Base-by-base conservation (phyloP, 2,797 vertebrate species). In the Steatocranus sp. region DNA sequence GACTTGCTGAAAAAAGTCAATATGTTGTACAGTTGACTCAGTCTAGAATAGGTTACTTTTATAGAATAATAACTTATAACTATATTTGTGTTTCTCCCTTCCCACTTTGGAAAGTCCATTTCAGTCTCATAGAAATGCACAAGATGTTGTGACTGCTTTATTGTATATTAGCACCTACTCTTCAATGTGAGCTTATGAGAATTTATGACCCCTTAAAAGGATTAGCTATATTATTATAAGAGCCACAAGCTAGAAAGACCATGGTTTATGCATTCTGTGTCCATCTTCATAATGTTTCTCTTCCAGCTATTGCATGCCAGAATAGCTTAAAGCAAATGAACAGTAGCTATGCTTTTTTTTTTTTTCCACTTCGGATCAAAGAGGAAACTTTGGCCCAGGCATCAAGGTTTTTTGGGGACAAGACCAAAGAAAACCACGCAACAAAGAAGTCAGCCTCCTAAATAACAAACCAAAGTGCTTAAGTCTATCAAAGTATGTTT, bases 121-220 rank as follows among this genome's bases (percentile, higher is more conserved):
- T 86, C 2, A 36, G 53, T 54, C 79, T 82, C 78, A 83, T 82
- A 63, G 49, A 89, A 90, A 90, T 86, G 63, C 83, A 83, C 14
- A 12, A 70, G 32, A 36, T 46, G 81, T 81, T 27, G 4, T 58
- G 4, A 74, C 58, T 75, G 75, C 76, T 82, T 90, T 87, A 49
- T 11, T 76, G 49, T 84, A 87, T 85, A 89, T 90, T 76, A 78
- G 27, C 84, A 49, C 34, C 20, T 80, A 86, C 66, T 80, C 83
- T 84, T 93, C 78, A 61, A 82, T 87, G 79, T 51, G 53, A 88
- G 76, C 79, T 84, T 74, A 84, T 83, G 51, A 53, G 80, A 89
- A 89, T 91, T 85, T 89, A 91, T 85, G 85, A 93, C 75, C 86
- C 66, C 80, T 82, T 91, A 87, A 93, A 92, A 84, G 87, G 83